Evolutionary conservation across 2,797 vertebrate genomes (phyloP).

Genomic region (Tamandua tetradactyla): DNA sequence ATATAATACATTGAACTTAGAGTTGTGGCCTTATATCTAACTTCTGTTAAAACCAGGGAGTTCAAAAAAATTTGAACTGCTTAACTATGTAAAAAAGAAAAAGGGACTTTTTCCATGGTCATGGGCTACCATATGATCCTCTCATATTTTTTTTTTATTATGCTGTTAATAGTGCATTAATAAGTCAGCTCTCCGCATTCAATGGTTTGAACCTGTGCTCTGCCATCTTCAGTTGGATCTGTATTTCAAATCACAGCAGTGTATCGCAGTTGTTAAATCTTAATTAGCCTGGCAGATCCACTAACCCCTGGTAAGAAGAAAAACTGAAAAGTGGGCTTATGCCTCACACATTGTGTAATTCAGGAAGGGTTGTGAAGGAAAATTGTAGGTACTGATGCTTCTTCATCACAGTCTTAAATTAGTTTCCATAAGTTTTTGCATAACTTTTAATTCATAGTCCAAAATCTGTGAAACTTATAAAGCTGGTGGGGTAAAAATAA

Average conservation of each 20-base stretch:
- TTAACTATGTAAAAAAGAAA: no score
- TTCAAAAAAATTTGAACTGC: no score
- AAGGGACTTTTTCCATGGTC: no score
- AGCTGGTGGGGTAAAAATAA: background rate
- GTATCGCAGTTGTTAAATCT: constrained; percentile 77
- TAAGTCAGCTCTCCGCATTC: constrained; percentile 76
- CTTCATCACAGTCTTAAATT: constrained; percentile 44
- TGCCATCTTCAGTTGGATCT: constrained; percentile 60
- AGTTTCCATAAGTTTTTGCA: constrained; percentile 32
- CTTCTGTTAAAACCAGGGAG: no score
- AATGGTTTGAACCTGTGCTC: constrained; percentile 81
- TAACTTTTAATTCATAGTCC: constrained; percentile 22
- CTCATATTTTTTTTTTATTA: no score
- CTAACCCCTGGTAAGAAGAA: constrained; percentile 55
- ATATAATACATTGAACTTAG: no score
- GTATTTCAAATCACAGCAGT: constrained; percentile 72
- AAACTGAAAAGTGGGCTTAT: constrained; percentile 58
- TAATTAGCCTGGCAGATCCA: constrained; percentile 78
- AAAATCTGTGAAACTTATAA: constrained; percentile 40
- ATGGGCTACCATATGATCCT: no score
- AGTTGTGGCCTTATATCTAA: no score
- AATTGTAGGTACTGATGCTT: constrained; percentile 39
- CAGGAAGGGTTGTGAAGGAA: constrained; percentile 42
- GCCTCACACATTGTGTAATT: constrained; percentile 53
- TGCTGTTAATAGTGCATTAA: constrained; percentile 74